phyloP scores from a whole-genome alignment of 2,888 invertebrate species.

The Unio pictorum region DNA sequence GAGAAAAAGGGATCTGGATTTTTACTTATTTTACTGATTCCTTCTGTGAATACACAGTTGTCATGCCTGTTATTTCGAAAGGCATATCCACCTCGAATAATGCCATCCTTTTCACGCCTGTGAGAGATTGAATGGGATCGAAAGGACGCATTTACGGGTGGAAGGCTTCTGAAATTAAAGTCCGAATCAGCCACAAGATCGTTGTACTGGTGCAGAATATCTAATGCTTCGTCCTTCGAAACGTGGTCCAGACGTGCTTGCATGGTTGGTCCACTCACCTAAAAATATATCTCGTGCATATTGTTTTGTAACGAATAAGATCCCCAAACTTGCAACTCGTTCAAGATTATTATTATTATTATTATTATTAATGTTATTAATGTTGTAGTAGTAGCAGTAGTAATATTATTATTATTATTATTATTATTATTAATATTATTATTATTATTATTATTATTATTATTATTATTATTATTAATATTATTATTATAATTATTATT shows the following conservation, averaged over 20 bases:
- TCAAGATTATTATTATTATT: too few relatives aligned
- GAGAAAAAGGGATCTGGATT: conserved; percentile 35
- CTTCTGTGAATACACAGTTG: conserved; percentile 47
- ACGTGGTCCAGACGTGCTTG: neutral
- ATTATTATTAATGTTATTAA: too few relatives aligned
- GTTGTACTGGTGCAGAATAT: conserved; percentile 39
- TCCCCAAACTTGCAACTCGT: too few relatives aligned
- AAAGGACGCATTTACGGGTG: conserved; percentile 38
- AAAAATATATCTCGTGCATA: too few relatives aligned
- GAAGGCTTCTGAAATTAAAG: conserved; percentile 34
- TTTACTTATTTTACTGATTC: conserved; percentile 48
- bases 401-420: too few relatives aligned
- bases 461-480: too few relatives aligned
- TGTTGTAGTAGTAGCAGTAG: too few relatives aligned
- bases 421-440: too few relatives aligned
- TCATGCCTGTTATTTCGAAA: conserved; percentile 26
- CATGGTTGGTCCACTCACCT: too few relatives aligned
- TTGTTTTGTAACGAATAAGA: too few relatives aligned
- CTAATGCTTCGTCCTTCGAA: conserved; percentile 19
- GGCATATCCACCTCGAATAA: conserved; percentile 23
- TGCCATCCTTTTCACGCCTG: conserved; percentile 10
- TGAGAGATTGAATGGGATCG: conserved; percentile 15
- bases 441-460: too few relatives aligned
- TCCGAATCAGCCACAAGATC: conserved; percentile 29
- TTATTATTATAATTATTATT: too few relatives aligned